Conservation (phyloP, 1,140 invertebrate genomes). For the Mamestra configurata region DNA sequence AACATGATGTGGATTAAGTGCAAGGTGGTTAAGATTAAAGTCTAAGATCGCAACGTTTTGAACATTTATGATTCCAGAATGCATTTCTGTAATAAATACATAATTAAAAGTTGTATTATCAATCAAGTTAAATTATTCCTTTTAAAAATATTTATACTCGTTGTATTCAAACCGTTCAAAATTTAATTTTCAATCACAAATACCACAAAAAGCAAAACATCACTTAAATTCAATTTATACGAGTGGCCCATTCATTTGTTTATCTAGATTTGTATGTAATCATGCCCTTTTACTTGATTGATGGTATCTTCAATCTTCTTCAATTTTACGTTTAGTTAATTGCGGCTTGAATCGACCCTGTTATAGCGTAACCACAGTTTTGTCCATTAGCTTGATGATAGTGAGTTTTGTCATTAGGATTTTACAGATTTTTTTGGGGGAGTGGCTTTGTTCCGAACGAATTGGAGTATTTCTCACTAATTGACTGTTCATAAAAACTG, state of each 20-base stretch:
- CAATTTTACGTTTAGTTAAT: conserved; percentile 76
- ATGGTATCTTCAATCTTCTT: conserved; percentile 70
- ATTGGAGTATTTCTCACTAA: neutral
- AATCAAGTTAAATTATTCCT: neutral
- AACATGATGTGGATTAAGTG: no score
- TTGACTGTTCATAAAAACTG: neutral
- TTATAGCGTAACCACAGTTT: conserved; percentile 45
- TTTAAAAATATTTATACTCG: neutral
- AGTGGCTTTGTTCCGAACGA: neutral
- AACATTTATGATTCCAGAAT: neutral
- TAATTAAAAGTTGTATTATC: neutral
- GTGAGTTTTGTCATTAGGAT: conserved; percentile 45
- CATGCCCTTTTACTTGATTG: conserved; percentile 83
- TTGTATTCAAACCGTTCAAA: neutral
- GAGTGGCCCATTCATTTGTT: conserved; percentile 84
- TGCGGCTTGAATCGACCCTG: conserved; percentile 66
- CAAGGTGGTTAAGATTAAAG: no score
- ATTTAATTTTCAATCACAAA: conserved; percentile 14
- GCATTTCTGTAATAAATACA: neutral
- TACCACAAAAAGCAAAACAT: conserved; percentile 66
- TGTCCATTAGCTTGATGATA: conserved; percentile 62
- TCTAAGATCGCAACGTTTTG: neutral
- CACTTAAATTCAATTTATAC: conserved; percentile 80
- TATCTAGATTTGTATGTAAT: conserved; percentile 83
- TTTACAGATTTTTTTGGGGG: conserved; percentile 30